Evolutionary conservation across 2,797 vertebrate genomes (phyloP).

Genomic region (Manis crassicaudata): DNA sequence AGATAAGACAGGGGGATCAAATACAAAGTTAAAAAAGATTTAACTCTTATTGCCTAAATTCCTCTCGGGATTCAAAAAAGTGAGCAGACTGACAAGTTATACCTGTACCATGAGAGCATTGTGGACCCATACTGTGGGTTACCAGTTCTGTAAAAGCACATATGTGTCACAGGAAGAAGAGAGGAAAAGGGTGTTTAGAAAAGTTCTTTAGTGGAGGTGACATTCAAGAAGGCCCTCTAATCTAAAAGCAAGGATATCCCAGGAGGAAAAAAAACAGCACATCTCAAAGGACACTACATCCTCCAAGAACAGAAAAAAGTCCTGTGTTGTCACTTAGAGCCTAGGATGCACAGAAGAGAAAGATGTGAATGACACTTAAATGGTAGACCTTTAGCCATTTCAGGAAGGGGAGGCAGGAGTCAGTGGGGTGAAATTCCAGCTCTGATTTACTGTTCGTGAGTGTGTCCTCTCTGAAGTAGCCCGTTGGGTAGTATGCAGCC

Average conservation of each 20-base stretch:
- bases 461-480: too few species aligned
- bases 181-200: neutral
- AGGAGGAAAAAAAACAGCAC: neutral
- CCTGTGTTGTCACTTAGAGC: neutral
- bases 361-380: rapidly evolving
- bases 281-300: neutral
- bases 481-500: too few species aligned
- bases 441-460: neutral
- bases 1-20: neutral
- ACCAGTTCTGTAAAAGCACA: rapidly evolving
- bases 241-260: neutral
- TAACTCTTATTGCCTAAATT: neutral
- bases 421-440: neutral
- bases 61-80: neutral
- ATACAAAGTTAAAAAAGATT: neutral
- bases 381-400: neutral
- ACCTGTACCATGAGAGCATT: neutral
- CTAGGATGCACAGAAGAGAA: neutral
- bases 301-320: neutral
- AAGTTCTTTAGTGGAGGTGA: neutral
- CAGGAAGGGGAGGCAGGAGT: too few species aligned
- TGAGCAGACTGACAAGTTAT: neutral
- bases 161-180: rapidly evolving
- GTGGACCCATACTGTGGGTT: rapidly evolving
- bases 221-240: neutral